Evolutionary conservation across 2,888 invertebrate species (phyloP), one percentile per base, ranked within the genome.

Genomic region (Orchestes rusci): DNA sequence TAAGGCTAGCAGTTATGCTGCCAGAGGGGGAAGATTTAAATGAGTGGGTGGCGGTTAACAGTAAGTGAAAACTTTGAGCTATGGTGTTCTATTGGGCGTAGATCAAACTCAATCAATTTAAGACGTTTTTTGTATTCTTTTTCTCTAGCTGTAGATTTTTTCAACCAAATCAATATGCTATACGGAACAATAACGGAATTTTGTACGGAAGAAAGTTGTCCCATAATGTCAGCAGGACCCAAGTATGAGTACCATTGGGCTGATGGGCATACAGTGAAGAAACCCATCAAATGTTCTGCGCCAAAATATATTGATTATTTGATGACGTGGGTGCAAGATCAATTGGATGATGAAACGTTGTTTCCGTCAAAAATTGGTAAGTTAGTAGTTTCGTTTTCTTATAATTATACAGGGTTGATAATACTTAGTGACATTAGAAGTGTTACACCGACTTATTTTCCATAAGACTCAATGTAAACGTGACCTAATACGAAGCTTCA

Each of bases 181-280:
- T 99, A 97, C 64, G 99, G 99, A 39, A 99, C 97, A 19, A 93
- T 99, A 62, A 96, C 96, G n/a, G 99, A 99, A 72, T 96, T 95
- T 72, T 99, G 99, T 69, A 94, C 95, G 3, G 94, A 95, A 68
- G 91, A 94, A 62, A 89, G 90, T 55, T 97, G 94, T 70, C 85
- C 90, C 7, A 94, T 97, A 57, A 97, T 99, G 97, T 95, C 94
- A 7, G 97, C 97, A 10, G 97, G 97, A 31, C 95, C 96, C 52
- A 95, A 96, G 72, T 96, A 97, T 67, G 97, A 99, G 72, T 99
- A 99, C 72, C 96, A 96, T 71, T 99, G 99, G 99, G 97, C 97
- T 1, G 96, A 97, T 71, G 96, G 96, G 1, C 90, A 91, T 63
- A 93, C 93, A 0, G 93, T 96, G 17, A 93, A 97, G 70, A 97